phyloP scores from a whole-genome alignment of 1,140 invertebrate species.

The Caenorhabditis tropicalis region DNA sequence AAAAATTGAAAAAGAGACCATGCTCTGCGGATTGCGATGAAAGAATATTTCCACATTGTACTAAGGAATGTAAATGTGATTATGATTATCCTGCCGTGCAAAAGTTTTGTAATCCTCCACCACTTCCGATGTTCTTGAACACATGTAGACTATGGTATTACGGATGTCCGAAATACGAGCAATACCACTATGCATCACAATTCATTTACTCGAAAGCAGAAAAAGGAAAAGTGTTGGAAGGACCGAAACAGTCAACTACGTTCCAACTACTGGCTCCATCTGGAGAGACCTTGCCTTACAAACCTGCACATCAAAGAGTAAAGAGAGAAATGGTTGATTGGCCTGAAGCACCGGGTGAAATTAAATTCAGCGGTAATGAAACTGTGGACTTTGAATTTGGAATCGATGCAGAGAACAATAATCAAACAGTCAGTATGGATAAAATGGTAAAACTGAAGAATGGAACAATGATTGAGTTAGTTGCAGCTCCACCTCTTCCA shows the following conservation, averaged over 20 bases:
- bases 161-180: slow-evolving; percentile 57
- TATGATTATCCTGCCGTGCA: slow-evolving; percentile 62
- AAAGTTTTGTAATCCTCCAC: slow-evolving; percentile 63
- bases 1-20: slow-evolving; percentile 23
- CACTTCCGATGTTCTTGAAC: slow-evolving; percentile 62
- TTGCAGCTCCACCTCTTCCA: neutral
- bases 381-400: neutral
- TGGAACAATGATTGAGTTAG: neutral
- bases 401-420: neutral
- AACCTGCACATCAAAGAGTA: neutral
- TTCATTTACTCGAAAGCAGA: slow-evolving; percentile 65
- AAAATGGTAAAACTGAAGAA: neutral
- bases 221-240: slow-evolving; percentile 60
- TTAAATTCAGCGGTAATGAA: neutral
- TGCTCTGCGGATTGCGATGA: slow-evolving; percentile 56
- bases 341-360: neutral
- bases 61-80: slow-evolving; percentile 61
- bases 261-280: slow-evolving; percentile 20
- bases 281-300: neutral
- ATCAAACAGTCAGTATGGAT: neutral
- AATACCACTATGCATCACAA: slow-evolving; percentile 63
- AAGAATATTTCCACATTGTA: slow-evolving; percentile 53
- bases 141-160: slow-evolving; percentile 57
- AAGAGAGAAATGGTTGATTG: neutral
- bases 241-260: neutral